Evolutionary conservation across 2,888 invertebrate species (phyloP).

Genomic region (Drosophila borborema): DNA sequence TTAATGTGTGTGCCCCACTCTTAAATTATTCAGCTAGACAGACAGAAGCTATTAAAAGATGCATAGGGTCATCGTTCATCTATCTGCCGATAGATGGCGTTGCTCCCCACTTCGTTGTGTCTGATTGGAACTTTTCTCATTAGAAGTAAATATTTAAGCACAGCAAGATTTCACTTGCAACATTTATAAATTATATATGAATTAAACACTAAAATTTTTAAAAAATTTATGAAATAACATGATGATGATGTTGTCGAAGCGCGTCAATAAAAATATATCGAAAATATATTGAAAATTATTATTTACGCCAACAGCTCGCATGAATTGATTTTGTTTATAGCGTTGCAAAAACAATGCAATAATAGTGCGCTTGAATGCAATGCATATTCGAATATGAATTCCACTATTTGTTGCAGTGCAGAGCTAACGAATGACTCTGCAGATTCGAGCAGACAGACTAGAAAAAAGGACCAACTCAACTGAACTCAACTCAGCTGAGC

Average conservation of each 20-base stretch:
- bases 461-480: slow-evolving; percentile 5
- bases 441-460: slow-evolving; percentile 33
- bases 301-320: background rate
- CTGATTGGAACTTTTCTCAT: background rate
- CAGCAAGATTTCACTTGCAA: background rate
- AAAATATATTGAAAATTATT: background rate
- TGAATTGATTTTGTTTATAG: slow-evolving; percentile 25
- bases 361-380: background rate
- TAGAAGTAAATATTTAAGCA: background rate
- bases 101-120: background rate
- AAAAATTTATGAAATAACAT: too few relatives aligned
- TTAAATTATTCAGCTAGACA: slow-evolving; percentile 14
- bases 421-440: slow-evolving; percentile 40
- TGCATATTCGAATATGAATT: slow-evolving; percentile 7
- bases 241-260: too few relatives aligned
- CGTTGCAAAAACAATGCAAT: slow-evolving; percentile 13
- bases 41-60: slow-evolving; percentile 60
- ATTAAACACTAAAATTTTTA: background rate
- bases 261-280: too few relatives aligned
- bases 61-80: background rate
- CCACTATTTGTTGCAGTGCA: slow-evolving; percentile 12
- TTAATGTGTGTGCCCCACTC: slow-evolving; percentile 34
- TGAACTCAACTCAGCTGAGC: background rate
- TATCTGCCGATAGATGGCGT: background rate
- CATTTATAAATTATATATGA: background rate